Base-by-base conservation (phyloP, 1,140 invertebrate genomes). In the Cyclargus thomasi region DNA sequence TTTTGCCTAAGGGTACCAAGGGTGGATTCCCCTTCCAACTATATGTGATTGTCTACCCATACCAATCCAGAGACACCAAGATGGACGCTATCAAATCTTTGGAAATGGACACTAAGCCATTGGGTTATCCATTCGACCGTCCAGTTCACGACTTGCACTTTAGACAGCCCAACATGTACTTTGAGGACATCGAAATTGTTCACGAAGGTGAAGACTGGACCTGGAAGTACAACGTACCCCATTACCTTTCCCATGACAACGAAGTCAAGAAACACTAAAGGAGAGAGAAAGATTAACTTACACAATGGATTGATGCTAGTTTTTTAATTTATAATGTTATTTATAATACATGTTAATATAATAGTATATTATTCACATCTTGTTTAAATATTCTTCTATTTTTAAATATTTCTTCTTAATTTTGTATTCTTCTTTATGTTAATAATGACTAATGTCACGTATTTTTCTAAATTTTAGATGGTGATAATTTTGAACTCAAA, bases 61-160 rank as follows among this genome's bases (percentile, higher is more conserved):
- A 84, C 69, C 64, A 75, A 18, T 64, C 74, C 6, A 64, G 74
- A 17, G 67, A 71, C 6, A 77, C 80, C 70, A 79, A 72, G 23
- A 67, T 70, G 14, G 78, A 80, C 0, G 23, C 76, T 2, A 77
- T 79, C 63, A 78, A 77, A 63, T 68, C 71, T 11, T 82, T 76
- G 65, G 82, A 88, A 63, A 72, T 85, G 21, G 92, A 92, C 75
- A 77, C 83, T 64, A 82, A 91, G 63, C 90, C 93, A 53, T 92
- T 94, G 74, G 94, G 93, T 14, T 95, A 92, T 89, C 94, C 94
- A 21, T 93, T 95, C 74, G 94, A 95, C 78, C 91, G 94, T 65
- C 92, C 92, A 20, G 90, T 93, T 65, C 79, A 91, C 66, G 90
- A 90, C 59, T 79, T 86, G 70, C 91, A 90, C 81, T 93, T 93